Base-by-base conservation (phyloP, 2,113 vertebrate genomes). In the Perca fluviatilis region DNA sequence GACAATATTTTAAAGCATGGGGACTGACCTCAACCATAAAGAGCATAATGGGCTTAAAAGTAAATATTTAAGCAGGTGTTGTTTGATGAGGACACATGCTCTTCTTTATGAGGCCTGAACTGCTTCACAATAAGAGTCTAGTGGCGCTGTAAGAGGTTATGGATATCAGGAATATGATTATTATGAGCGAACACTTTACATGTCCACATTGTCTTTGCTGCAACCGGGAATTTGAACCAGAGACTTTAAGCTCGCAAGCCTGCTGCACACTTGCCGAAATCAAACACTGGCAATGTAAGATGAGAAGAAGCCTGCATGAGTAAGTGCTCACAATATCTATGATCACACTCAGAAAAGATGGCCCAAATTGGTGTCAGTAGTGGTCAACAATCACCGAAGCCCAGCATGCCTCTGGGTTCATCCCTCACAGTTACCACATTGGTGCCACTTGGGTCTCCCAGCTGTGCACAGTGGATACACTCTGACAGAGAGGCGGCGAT, bases 351-450 rank as follows among this genome's bases (percentile, higher is more conserved):
- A 57, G 74, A 63, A 12, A 77, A 58, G 18, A 43, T 72, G 63
- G 87, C 47, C 62, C 49, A 69, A 12, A 82, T 69, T 49, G 27
- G 74, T 61, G 76, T 85, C 82, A 87, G 79, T 62, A 63, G 85
- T 19, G 68, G 68, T 78, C 77, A 72, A 25, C 62, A n/a, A n/a
- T 82, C 71, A 75, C 15, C 4, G 46, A 3, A 36, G 19, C 68
- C 61, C 62, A 65, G 54, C 56, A 25, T 21, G 46, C 80, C 71
- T 27, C 53, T 30, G 56, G 75, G 66, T 63, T 61, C 33, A n/a
- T 30, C 69, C 19, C 66, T 72, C 49, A 27, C 61, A 57, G 71
- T 62, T 19, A 47, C 57, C 43, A 63, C 65, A 11, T 1, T 11
- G 69, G 40, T 7, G 71, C 51, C 71, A 3, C 63, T 60, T 3